Evolutionary conservation across 2,797 vertebrate species (phyloP), one percentile per base, ranked within the genome.

Genomic region (Muscicapa comitata): DNA sequence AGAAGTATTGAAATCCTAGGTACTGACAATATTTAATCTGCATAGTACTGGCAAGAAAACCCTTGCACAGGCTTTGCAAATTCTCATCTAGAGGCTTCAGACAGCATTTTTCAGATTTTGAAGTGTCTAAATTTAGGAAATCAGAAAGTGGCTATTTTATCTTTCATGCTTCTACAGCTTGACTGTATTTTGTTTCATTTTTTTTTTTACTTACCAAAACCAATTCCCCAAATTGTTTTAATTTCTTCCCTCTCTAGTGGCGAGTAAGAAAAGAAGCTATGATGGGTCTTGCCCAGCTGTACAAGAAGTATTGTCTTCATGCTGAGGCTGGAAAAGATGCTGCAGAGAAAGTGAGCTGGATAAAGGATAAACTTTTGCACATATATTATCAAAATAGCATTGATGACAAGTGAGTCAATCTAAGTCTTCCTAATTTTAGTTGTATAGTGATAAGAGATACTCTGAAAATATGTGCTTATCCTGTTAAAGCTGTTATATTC

Each of bases 361-460:
- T 99, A 98, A 99, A 99, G 98, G 99, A 99, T 98, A 99, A 99
- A 97, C 98, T 99, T 96, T 97, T 99, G 91, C 99, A 99, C 98
- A 99, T 99, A 98, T 99, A 99, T 97, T 99, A 99, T 97, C 99
- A 99, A 98, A 99, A 99, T 98, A 99, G 99, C 98, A 99, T 99
- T 37, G 99, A 99, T 95, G 99, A 99, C 99, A 99, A 99, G 99
- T 99, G 91, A 98, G 98, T 98, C 95, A 78, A 90, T 63, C 61
- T 94, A 86, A 93, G 35, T 70, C 77, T 87, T 79, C 35, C 65
- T 78, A 83, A 85, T 89, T 94, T 76, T 86, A 55, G 35, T 86
- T 93, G 50, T 92, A 47, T 47, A 50, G 25, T 87, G 48, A 61
- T 95, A 71, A 90, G 58, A 86, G 25, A 57, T 90, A 37, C 11